phyloP scores from a whole-genome alignment of 2,113 vertebrate species.

The Todiramphus chloris region DNA sequence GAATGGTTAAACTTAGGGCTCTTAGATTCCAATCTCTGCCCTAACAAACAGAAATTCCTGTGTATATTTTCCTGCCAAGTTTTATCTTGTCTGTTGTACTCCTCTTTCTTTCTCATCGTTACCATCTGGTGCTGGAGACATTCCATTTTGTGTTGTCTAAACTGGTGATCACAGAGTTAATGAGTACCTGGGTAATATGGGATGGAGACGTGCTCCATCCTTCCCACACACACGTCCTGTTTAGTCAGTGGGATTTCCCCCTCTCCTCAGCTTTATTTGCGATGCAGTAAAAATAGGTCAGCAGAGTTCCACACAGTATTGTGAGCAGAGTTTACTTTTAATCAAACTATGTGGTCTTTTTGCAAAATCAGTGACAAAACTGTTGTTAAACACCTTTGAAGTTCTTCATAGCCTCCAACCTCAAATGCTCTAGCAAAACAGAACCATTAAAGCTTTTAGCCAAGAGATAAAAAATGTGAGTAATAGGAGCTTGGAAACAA shows the following conservation, averaged over 20 bases:
- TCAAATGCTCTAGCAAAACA: conserved; percentile 13
- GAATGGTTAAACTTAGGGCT: background rate
- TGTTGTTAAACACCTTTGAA: conserved; percentile 37
- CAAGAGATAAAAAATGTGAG: conserved; percentile 14
- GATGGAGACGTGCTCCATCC: background rate
- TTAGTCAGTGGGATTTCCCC: conserved; percentile 49
- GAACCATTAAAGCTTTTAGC: background rate
- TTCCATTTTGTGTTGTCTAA: conserved; percentile 48
- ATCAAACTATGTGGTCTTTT: conserved; percentile 38
- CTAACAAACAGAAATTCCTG: conserved; percentile 37
- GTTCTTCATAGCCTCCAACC: conserved; percentile 21
- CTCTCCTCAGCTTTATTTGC: conserved; percentile 20
- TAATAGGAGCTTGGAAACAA: conserved; percentile 16
- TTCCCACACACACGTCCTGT: background rate
- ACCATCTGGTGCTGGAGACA: conserved; percentile 43
- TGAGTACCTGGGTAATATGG: conserved; percentile 33
- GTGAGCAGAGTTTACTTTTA: conserved; percentile 18
- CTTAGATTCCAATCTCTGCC: conserved; percentile 31
- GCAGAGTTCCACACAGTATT: background rate
- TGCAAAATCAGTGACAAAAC: background rate
- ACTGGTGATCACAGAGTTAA: conserved; percentile 56
- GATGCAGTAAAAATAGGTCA: conserved; percentile 55
- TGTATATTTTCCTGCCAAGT: conserved; percentile 35
- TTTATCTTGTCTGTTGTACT: conserved; percentile 45
- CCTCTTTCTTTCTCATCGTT: conserved; percentile 36